These are phyloP conservation scores for Emydura subglobosa DNA, from an alignment of 2,113 vertebrate species.

Conservation along the genomic window DNA sequence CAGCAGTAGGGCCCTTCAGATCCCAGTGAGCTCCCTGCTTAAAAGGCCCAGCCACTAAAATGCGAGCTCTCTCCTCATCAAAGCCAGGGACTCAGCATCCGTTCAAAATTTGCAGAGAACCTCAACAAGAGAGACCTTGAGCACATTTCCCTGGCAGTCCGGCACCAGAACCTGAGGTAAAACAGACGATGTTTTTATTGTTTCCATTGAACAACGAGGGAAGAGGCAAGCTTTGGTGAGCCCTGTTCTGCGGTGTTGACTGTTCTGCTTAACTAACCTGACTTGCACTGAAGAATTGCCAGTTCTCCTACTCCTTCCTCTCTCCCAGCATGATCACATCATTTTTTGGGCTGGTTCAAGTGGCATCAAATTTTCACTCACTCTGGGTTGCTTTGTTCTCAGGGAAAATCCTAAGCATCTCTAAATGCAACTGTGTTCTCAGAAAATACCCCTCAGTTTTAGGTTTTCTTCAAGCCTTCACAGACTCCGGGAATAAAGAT, in stretches of 20 bases:
- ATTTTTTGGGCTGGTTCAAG: background rate
- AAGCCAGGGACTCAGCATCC: background rate
- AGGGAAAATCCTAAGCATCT: background rate
- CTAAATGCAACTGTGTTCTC: background rate
- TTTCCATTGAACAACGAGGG: background rate
- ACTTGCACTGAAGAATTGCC: background rate
- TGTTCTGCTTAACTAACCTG: background rate
- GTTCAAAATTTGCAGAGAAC: background rate
- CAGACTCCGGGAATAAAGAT: background rate
- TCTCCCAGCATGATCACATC: background rate
- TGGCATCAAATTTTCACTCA: background rate
- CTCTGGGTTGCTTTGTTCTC: background rate
- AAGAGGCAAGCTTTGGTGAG: background rate
- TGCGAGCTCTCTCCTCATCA: background rate
- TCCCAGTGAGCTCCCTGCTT: background rate
- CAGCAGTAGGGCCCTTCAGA: background rate
- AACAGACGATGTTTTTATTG: background rate
- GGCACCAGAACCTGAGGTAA: background rate
- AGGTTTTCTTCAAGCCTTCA: background rate
- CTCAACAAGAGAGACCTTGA: fast-evolving
- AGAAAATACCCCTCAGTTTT: slow-evolving; percentile 6
- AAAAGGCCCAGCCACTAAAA: background rate
- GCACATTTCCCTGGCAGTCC: background rate
- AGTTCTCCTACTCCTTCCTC: background rate
- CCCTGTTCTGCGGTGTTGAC: background rate